Evolutionary conservation across 2,888 invertebrate genomes (phyloP).

Genomic region (Conops quadrifasciatus): DNA sequence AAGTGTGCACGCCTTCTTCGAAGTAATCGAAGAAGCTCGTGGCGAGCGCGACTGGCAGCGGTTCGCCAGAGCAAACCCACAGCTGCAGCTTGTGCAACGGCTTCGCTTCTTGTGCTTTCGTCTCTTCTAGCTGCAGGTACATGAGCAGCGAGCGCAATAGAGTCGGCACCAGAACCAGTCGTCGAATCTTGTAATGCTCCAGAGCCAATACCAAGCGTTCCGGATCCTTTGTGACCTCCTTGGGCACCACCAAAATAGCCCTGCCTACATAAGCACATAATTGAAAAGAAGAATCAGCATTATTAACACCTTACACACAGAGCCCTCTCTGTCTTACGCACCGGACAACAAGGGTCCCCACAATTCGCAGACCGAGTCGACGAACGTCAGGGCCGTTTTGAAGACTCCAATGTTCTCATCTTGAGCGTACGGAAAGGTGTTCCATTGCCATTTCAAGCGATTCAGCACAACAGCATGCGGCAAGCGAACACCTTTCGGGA

Average conservation of each 20-base stretch:
- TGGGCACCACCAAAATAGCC: slow-evolving; percentile 78
- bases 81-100: slow-evolving; percentile 72
- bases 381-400: slow-evolving; percentile 91
- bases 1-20: slow-evolving; percentile 70
- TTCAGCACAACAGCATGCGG: slow-evolving; percentile 81
- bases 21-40: slow-evolving; percentile 81
- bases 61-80: slow-evolving; percentile 91
- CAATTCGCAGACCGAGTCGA: slow-evolving; percentile 88
- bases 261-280: slow-evolving; percentile 57
- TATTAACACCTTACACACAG: neutral
- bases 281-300: neutral
- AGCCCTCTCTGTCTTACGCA: neutral
- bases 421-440: slow-evolving; percentile 76
- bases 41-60: slow-evolving; percentile 75
- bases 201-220: slow-evolving; percentile 76
- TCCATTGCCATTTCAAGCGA: slow-evolving; percentile 89
- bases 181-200: slow-evolving; percentile 77
- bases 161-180: slow-evolving; percentile 87
- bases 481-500: slow-evolving; percentile 88
- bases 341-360: slow-evolving; percentile 82
- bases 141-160: slow-evolving; percentile 80
- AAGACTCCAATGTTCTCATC: slow-evolving; percentile 80
- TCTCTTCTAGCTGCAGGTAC: slow-evolving; percentile 69
- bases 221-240: slow-evolving; percentile 78
- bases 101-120: slow-evolving; percentile 53